Conservation (phyloP, 1,140 invertebrate genomes). For the Brachionus rubens region DNA sequence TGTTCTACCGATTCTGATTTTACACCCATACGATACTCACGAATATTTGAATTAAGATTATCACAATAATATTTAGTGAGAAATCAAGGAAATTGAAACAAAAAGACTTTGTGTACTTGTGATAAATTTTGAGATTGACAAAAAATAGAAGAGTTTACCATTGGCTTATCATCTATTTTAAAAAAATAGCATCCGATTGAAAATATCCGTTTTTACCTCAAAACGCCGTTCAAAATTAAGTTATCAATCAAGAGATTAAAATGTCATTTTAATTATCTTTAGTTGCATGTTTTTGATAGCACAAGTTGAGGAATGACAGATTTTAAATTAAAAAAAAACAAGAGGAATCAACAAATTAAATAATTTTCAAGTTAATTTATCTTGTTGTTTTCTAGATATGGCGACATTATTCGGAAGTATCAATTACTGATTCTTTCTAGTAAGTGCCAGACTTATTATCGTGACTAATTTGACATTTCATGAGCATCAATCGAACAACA, state of each 20-base stretch:
- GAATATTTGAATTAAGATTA: constrained; percentile 20
- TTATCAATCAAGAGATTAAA: constrained; percentile 36
- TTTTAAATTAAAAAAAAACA: background rate
- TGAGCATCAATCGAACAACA: background rate
- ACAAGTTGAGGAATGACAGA: constrained; percentile 3
- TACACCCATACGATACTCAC: background rate
- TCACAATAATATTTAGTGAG: background rate
- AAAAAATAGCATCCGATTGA: constrained; percentile 40
- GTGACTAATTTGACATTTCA: constrained; percentile 34
- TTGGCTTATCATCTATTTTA: background rate
- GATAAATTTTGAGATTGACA: constrained; percentile 16
- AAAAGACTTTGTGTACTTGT: constrained; percentile 11
- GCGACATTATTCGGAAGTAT: constrained; percentile 13
- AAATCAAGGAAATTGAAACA: background rate
- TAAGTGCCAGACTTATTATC: background rate
- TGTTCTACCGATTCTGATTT: background rate
- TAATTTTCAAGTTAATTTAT: constrained; percentile 44
- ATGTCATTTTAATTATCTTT: constrained; percentile 41
- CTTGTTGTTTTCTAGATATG: constrained; percentile 3
- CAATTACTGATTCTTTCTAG: background rate
- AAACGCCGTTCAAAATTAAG: constrained; percentile 16
- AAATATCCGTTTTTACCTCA: constrained; percentile 8
- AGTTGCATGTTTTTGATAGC: constrained; percentile 19
- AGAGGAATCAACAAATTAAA: constrained; percentile 36
- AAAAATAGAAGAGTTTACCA: background rate